phyloP scores from a whole-genome alignment of 2,797 vertebrate species.

The Pteronotus mesoamericanus region DNA sequence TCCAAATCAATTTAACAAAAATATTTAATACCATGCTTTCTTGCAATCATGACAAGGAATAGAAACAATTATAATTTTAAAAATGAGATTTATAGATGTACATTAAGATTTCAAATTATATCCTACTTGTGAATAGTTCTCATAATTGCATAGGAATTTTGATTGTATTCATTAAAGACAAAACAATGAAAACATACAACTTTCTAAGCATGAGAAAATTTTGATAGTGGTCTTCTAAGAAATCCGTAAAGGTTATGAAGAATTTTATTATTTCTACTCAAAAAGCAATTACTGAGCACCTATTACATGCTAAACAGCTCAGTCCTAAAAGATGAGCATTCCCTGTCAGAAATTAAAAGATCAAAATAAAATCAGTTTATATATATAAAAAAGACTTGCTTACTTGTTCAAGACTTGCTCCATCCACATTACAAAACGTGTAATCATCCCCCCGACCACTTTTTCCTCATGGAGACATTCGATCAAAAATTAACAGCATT shows the following conservation, averaged over 20 bases:
- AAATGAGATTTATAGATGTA: neutral
- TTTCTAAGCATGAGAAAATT: neutral
- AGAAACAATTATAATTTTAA: neutral
- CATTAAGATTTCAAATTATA: slow-evolving; percentile 13
- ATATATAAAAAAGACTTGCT: neutral
- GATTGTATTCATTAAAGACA: neutral
- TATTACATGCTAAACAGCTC: neutral
- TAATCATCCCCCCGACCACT: neutral
- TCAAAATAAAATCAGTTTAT: neutral
- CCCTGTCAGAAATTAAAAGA: neutral
- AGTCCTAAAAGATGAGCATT: neutral
- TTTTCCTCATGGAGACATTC: neutral
- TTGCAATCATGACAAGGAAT: neutral
- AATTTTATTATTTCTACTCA: neutral
- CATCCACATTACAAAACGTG: neutral
- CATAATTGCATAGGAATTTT: neutral
- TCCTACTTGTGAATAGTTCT: neutral
- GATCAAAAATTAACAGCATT: neutral
- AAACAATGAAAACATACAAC: neutral
- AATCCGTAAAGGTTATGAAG: neutral
- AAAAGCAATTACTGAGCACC: neutral
- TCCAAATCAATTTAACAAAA: slow-evolving; percentile 20
- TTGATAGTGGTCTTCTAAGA: neutral
- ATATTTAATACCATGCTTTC: neutral
- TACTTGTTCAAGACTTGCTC: neutral